phyloP scores from a whole-genome alignment of 2,113 vertebrate genomes.

The Mesoclemmys tuberculata region DNA sequence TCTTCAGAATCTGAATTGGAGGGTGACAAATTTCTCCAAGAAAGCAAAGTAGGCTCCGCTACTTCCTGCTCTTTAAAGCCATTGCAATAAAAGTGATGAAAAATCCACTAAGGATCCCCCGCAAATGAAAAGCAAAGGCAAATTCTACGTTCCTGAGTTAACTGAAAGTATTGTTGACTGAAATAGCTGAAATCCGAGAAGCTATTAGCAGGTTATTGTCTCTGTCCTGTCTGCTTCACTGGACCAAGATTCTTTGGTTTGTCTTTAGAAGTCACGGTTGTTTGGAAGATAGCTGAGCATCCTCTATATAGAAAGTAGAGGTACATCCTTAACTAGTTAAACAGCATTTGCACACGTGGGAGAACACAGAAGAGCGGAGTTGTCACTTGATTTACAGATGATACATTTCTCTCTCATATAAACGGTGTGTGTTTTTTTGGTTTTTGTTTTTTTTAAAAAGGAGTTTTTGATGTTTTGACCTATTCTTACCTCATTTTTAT shows the following conservation, averaged over 20 bases:
- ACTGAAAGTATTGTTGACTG: background rate
- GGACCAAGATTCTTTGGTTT: background rate
- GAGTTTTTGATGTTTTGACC: background rate
- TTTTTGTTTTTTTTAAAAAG: too few relatives aligned
- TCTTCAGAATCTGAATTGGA: background rate
- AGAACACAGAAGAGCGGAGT: background rate
- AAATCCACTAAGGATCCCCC: background rate
- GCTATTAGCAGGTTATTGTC: background rate
- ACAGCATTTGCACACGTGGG: background rate
- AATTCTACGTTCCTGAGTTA: background rate
- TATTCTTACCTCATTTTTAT: background rate
- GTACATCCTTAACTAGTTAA: background rate
- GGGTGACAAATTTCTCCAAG: background rate
- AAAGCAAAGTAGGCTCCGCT: background rate
- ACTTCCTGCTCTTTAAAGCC: background rate
- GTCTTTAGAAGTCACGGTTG: background rate
- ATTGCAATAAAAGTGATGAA: background rate
- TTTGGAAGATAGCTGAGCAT: background rate
- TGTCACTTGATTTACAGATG: background rate
- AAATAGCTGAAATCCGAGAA: background rate
- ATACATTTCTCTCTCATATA: background rate
- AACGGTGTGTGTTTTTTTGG: background rate
- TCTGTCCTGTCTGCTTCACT: background rate
- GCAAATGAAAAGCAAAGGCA: background rate
- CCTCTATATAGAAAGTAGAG: background rate